Base-by-base conservation (phyloP, 1,140 invertebrate genomes). In the Drosophila pectinifera region DNA sequence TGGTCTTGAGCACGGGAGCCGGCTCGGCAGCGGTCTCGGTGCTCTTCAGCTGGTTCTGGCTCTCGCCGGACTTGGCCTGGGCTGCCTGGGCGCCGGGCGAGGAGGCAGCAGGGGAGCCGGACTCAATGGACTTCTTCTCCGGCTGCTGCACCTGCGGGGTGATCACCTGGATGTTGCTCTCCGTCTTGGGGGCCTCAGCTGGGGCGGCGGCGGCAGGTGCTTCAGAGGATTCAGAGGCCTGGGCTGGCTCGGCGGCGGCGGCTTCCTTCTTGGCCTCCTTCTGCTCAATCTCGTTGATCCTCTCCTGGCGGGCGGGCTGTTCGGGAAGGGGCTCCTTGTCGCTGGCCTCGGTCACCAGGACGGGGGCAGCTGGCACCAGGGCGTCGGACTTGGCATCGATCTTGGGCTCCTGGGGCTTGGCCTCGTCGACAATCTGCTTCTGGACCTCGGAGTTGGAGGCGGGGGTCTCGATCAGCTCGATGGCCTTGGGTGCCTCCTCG, bases 241-340 rank as follows among this genome's bases (percentile, higher is more conserved):
- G 34, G 5, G 72, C 58, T 16, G 54, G 43, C 28, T 53, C 58
- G 3, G 59, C 14, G 1, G 41, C 65, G 42, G 74, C 51, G 0
- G 74, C 51, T 0, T 57, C 61, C 38, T 51, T 53, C 46, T 76
- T 76, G 24, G 55, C 46, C 36, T 78, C 55, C 68, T 78, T 56
- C 42, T 84, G 81, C n/a, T 81, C 83, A 13, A 61, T 70, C 22
- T 81, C 83, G 31, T 62, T 82, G 48, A 72, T 77, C 36, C 83
- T 76, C 51, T 86, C 83, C 51, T 86, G 83, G 22, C 83, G 83
- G 31, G 72, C 81, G 0, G 80, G 73, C 43, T 78, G 68, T 48
- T 72, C 65, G 28, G 68, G 55, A 20, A 36, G 5, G n/a, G 41
- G 3, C 8, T 58, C 58, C 48, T 78, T 78, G 2, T 70, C 53